These are phyloP conservation scores for Neodiprion lecontei DNA, from an alignment of 1,140 invertebrate genomes.

Conservation along the genomic window DNA sequence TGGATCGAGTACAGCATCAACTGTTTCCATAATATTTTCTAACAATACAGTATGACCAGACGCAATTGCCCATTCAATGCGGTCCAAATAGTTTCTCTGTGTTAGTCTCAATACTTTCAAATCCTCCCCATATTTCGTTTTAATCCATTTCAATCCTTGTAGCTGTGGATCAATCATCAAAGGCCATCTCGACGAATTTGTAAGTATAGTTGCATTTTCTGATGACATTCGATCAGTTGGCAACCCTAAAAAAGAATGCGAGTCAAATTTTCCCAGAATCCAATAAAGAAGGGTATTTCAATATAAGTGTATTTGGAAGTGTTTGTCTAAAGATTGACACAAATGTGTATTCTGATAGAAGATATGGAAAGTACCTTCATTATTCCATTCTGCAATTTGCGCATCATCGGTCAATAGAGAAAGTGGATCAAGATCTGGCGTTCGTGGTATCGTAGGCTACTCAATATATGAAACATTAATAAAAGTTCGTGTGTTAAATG, in stretches of 20 bases:
- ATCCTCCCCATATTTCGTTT: conserved; percentile 76
- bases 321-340: no score
- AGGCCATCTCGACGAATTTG: conserved; percentile 90
- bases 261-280: conserved; percentile 2
- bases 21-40: conserved; percentile 88
- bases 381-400: conserved; percentile 91
- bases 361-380: conserved; percentile 68
- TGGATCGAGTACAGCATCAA: conserved; percentile 91
- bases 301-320: no score
- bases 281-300: no score
- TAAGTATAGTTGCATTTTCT: conserved; percentile 93
- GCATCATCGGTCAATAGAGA: conserved; percentile 89
- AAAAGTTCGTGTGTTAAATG: conserved; percentile 31
- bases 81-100: conserved; percentile 84
- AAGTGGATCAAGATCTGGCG: conserved; percentile 80
- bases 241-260: conserved; percentile 61
- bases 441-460: conserved; percentile 79
- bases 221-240: conserved; percentile 92
- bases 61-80: conserved; percentile 80
- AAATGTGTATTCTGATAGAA: no score
- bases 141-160: conserved; percentile 97
- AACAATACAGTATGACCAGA: conserved; percentile 80
- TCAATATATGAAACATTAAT: conserved; percentile 30
- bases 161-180: conserved; percentile 93
- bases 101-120: conserved; percentile 80